Evolutionary conservation across 2,113 vertebrate species (phyloP).

Genomic region (Ceratotherium simum): DNA sequence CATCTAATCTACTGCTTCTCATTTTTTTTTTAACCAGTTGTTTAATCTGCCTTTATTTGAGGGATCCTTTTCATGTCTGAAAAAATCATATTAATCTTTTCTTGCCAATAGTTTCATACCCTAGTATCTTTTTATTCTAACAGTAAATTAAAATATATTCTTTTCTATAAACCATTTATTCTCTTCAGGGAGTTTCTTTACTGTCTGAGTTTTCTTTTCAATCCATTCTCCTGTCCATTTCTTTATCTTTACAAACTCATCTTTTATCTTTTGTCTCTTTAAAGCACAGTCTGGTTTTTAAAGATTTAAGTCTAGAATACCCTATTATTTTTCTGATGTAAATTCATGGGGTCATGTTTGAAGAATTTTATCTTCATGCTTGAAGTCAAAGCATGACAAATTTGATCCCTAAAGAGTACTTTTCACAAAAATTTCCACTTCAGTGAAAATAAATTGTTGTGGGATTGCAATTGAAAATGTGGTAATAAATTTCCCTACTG

Average conservation of each 20-base stretch:
- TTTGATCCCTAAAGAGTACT: conserved; percentile 36
- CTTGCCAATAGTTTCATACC: background rate
- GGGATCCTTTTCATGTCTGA: background rate
- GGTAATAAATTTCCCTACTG: conserved; percentile 23
- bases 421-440: conserved; percentile 33
- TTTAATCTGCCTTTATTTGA: conserved; percentile 18
- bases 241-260: conserved; percentile 51
- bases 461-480: background rate
- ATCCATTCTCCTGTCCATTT: background rate
- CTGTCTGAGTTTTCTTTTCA: conserved; percentile 37
- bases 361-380: conserved; percentile 58
- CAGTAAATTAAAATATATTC: conserved; percentile 29
- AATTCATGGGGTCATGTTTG: conserved; percentile 23
- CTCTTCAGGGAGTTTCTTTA: conserved; percentile 40
- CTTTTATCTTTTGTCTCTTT: conserved; percentile 54
- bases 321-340: conserved; percentile 32
- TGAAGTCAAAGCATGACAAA: conserved; percentile 54
- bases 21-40: background rate
- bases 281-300: conserved; percentile 46
- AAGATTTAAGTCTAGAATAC: conserved; percentile 38
- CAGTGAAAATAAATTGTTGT: conserved; percentile 45
- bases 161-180: background rate
- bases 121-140: conserved; percentile 7
- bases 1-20: background rate
- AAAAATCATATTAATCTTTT: conserved; percentile 9